Base-by-base conservation (phyloP, 2,113 vertebrate species). In the Sebastes schlegelii region DNA sequence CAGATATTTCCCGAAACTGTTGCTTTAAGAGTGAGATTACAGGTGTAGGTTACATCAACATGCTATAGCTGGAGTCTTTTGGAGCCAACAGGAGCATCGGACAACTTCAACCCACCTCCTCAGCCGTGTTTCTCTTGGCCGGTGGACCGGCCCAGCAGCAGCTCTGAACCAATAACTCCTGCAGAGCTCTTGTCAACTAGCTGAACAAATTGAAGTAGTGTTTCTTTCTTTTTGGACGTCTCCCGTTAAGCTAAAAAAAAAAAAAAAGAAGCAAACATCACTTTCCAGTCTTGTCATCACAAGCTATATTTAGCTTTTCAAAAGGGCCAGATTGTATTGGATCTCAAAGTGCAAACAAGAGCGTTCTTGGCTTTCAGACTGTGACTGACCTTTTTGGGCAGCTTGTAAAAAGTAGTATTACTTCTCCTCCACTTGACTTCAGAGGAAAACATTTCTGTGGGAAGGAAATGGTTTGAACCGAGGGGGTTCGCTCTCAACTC, bases 401-500 rank as follows among this genome's bases (percentile, higher is more conserved):
- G 68, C 45, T 46, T 88, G 61, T 52, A 23, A 80, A 83, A 79
- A 63, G 66, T 26, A 42, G 64, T 45, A 79, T 79, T 66, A 67
- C 63, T 80, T 81, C 82, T 70, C 61, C 83, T 89, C 34, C 66
- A 62, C 65, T 90, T 82, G 83, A 90, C 84, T 60, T 67, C 51
- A n/a, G 40, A 80, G 40, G 42, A 65, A 72, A 82, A 65, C 1
- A 61, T 79, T 88, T 89, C 40, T 49, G 23, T 52, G 13, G 77
- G 86, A 78, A 86, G 74, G 78, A 90, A 89, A 89, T 80, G 43
- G 68, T 77, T 89, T 87, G 48, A 80, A 85, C 79, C 62, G 49
- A 17, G 12, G 26, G 70, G 69, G 34, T 34, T 34, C 34, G 70
- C 26, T 46, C 66, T 76, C 7, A 7, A 34, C 55, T 54, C 78